Evolutionary conservation across 1,140 invertebrate species (phyloP).

Genomic region (Hylaeus anthracinus): DNA sequence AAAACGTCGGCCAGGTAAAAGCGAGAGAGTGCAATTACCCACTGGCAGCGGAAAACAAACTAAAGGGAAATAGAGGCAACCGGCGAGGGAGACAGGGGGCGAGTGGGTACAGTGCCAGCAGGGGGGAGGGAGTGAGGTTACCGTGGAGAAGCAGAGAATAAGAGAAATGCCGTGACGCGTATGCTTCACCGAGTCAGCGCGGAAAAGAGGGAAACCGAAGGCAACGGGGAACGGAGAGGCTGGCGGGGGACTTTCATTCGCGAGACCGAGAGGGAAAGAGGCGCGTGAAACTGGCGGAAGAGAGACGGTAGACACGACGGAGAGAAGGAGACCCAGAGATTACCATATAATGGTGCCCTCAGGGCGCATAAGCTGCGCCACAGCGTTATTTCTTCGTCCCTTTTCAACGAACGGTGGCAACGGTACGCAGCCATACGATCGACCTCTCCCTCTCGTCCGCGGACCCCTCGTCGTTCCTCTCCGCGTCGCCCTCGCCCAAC

Average conservation of each 20-base stretch:
- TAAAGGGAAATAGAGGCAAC: conserved; percentile 62
- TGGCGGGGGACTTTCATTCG: conserved; percentile 13
- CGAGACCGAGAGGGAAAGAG: conserved; percentile 21
- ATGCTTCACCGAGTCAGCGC: conserved; percentile 48
- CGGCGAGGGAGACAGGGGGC: not conserved
- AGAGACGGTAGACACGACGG: conserved; percentile 34
- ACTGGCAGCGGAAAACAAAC: conserved; percentile 76
- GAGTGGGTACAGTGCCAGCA: conserved; percentile 2
- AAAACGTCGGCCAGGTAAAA: conserved; percentile 72
- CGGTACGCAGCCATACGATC: conserved; percentile 59
- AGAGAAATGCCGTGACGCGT: conserved; percentile 61
- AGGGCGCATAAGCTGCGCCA: conserved; percentile 75
- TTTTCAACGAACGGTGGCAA: conserved; percentile 75
- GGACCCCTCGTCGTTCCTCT: not conserved
- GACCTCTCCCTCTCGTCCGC: conserved; percentile 27
- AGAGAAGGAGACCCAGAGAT: conserved; percentile 74
- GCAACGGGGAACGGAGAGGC: conserved; percentile 31
- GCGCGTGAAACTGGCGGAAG: not conserved
- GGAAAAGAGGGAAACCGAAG: conserved; percentile 37
- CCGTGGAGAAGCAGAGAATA: conserved; percentile 48
- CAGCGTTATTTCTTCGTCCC: conserved; percentile 75
- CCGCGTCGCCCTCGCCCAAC: not conserved
- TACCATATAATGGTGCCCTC: conserved; percentile 79
- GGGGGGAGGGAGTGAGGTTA: conserved; percentile 12
- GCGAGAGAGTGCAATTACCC: conserved; percentile 77